Base-by-base conservation (phyloP, 2,113 vertebrate species). In the Dendropsophus ebraccatus region DNA sequence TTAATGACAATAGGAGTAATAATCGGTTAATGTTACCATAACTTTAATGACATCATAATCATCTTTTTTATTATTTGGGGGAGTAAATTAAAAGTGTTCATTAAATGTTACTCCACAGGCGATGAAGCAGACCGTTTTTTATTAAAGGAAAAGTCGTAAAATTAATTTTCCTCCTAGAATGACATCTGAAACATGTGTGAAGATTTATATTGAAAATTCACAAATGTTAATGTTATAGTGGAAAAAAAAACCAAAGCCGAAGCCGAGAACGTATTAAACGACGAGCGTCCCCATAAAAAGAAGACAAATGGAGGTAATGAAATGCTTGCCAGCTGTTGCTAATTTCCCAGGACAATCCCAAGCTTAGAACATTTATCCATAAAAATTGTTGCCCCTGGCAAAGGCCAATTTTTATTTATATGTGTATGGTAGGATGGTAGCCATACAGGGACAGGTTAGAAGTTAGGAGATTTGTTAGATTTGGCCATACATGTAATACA, bases 51-150 rank as follows among this genome's bases (percentile, higher is more conserved):
- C 76, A 86, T 80, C 76, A 86, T 58, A 60, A 76, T 50, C 32
- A 80, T 80, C 76, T 47, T 72, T 70, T 67, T 79, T 86, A 58
- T 86, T 86, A 80, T 79, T 67, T 35, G 56, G 10, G 84, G 50
- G 21, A 86, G 76, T 86, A 56, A 86, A 80, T 80, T 80, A 86
- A 69, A 86, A 86, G 76, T 86, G 49, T 86, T 86, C 62, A 86
- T 86, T 80, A 86, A 86, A 78, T 70, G 32, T 72, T 86, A 86
- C 75, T 86, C 62, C n/a, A 72, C 62, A 70, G 76, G 84, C 84
- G 80, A 72, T 58, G 62, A 86, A 86, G 84, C 84, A 86, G 62
- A 52, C 45, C 67, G 76, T 21, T 49, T 58, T 86, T 86, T 56
- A 78, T 78, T 52, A 78, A 85, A 78, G 69, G 72, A 58, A 86